Evolutionary conservation across 2,113 vertebrate species (phyloP), one percentile per base, ranked within the genome.

Genomic region (Stegastes partitus): DNA sequence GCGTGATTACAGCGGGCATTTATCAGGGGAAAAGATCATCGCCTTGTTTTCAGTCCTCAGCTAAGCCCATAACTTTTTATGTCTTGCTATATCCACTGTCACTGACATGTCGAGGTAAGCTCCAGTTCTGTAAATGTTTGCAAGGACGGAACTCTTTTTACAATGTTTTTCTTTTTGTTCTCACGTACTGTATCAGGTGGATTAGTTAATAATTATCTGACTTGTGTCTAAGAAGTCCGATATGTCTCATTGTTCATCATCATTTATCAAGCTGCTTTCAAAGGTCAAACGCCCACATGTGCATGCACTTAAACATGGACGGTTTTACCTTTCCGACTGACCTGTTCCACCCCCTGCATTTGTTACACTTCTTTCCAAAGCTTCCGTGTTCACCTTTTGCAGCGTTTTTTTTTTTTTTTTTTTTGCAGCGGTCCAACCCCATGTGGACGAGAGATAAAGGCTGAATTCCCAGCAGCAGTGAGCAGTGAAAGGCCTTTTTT

Each of bases 401-500:
- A 68, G 61, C 58, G 57, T 81, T 86, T n/a, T n/a, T n/a, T n/a
- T n/a, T n/a, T n/a, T n/a, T n/a, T n/a, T n/a, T n/a, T n/a, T n/a
- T n/a, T n/a, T 83, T 78, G 67, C 51, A 84, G 78, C 72, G 54
- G 37, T 65, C 47, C 28, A 31, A 9, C 63, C 51, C 65, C 12
- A 26, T 73, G 75, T 21, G 73, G 63, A 14, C 76, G 71, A 79
- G 54, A 68, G 68, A 86, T 86, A 77, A 83, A 83, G 64, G 23
- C 80, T 6, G 15, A 61, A 71, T 81, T 82, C 76, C 74, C 74
- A 73, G 74, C 79, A 89, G 77, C 81, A 63, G 59, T 2, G 28
- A 74, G 72, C 68, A 64, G 23, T 39, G 51, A 82, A 69, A 73
- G 18, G 28, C 90, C 92, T 89, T 93, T 90, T 93, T 91, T 91